Conservation (phyloP, 2,113 vertebrate species). For the Echinops telfairi region DNA sequence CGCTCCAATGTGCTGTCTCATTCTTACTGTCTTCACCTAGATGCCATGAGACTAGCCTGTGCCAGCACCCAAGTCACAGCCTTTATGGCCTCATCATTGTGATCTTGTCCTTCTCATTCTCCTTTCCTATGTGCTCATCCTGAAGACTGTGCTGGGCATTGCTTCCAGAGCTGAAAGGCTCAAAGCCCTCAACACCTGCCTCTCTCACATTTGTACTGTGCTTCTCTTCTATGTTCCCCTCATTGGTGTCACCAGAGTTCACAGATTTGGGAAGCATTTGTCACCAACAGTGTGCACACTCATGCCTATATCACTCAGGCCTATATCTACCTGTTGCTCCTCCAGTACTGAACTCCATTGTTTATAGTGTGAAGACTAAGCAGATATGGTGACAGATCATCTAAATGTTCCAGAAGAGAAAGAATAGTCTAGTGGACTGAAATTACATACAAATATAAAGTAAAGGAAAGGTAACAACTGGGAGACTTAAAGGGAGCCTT, state of each 20-base stretch:
- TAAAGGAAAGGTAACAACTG: too few species aligned
- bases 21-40: too few species aligned
- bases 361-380: too few species aligned
- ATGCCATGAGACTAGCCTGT: conserved; percentile 67
- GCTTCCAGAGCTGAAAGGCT: conserved; percentile 32
- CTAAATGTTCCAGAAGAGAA: too few species aligned
- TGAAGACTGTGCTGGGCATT: conserved; percentile 62
- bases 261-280: conserved; percentile 70
- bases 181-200: conserved; percentile 62
- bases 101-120: conserved; percentile 70
- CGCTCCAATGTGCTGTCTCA: conserved; percentile 54
- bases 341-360: conserved; percentile 74
- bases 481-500: too few species aligned
- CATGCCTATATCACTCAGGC: conserved; percentile 68
- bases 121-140: conserved; percentile 68
- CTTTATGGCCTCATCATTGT: not conserved
- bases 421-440: too few species aligned
- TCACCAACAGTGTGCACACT: not conserved
- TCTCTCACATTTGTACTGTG: conserved; percentile 76
- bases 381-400: too few species aligned
- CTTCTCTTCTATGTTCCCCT: conserved; percentile 72
- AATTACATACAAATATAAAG: too few species aligned
- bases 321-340: conserved; percentile 67
- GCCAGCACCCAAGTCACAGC: conserved; percentile 54
- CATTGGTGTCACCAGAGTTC: conserved; percentile 66